Base-by-base conservation (phyloP, 1,140 invertebrate genomes). In the Caenorhabditis tropicalis region DNA sequence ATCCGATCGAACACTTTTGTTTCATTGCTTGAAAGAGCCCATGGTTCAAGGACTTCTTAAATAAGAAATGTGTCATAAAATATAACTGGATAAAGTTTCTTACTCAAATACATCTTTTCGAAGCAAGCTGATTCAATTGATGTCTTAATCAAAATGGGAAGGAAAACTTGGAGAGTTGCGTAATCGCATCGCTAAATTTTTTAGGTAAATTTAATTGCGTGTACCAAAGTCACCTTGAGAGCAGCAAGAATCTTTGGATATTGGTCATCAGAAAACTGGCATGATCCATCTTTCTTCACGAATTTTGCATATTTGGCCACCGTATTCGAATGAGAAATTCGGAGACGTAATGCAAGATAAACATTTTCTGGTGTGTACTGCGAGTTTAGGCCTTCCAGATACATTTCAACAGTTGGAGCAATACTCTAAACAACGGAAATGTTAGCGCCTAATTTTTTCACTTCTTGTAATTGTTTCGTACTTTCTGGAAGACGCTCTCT, bases 1-100 rank as follows among this genome's bases (percentile, higher is more conserved):
- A 84, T 84, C 24, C 83, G 16, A 29, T 84, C 83, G 33, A 84
- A 65, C 15, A 84, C 83, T 39, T 80, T 79, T 7, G 70, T 53
- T n/a, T 84, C 83, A 43, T 84, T 65, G 43, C 83, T 65, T 15
- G 48, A 74, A 10, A 36, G 27, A 7, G 83, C 79, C 83, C 83
- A 84, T 33, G 39, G 33, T 29, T 84, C 83, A 7, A 80, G 24
- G n/a, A 81, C 58, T 16, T 58, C 83, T 84, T 36, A 79, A 74
- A 74, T 21, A 0, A 10, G n/a, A 9, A 43, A 43, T 43, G 43
- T 21, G 7, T 21, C 1, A 10, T 12, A 10, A 43, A 2, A 21
- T 12, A 21, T 0, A 9, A 12, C 10, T 27, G 21, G 9, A 36
- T 15, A 0, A 46, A 39, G 7, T n/a, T n/a, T 19, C 65, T 43